Base-by-base conservation (phyloP, 2,797 vertebrate genomes). In the Clamator glandarius region DNA sequence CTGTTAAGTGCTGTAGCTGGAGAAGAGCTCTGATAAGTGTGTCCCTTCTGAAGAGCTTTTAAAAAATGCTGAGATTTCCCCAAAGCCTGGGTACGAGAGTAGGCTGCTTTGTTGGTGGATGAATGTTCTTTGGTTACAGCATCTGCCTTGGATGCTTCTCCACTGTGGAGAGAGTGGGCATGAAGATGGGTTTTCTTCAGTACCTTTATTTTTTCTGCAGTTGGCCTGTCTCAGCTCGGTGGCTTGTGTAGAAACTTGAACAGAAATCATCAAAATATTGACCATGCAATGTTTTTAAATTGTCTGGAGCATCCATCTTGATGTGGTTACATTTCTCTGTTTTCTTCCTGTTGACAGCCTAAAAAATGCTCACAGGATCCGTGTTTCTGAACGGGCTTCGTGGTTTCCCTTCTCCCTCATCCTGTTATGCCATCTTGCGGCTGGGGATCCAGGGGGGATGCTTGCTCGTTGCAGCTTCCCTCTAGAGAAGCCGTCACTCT, bases 1-100 rank as follows among this genome's bases (percentile, higher is more conserved):
- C 46, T 77, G 72, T 85, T 89, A 70, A 94, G 84, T 92, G 87
- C 75, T 92, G 52, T 93, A 91, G 76, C 82, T 92, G 82, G 52
- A 83, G 68, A 58, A 80, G 64, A 85, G 46, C 61, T 85, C 61
- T 68, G 78, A 83, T 92, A 95, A 89, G 26, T 42, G 19, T 72
- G 24, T 76, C 55, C 2, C 1, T 59, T 86, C 59, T 81, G 64
- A 92, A 91, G 48, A 92, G 75, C 89, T 83, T 92, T 91, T 52
- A 81, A 84, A 91, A 93, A 86, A 18, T 62, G 58, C n/a, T 66
- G 62, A 69, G 73, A n/a, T 86, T 88, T 81, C 28, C 51, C 28
- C 55, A 69, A 92, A 93, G 66, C 48, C 31, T 62, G 62, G 33
- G 58, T 72, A 20, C 1, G 4, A 58, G n/a, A 86, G 61, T 28